Evolutionary conservation across 2,113 vertebrate species (phyloP), one percentile per base, ranked within the genome.

Genomic region (Garra rufa): DNA sequence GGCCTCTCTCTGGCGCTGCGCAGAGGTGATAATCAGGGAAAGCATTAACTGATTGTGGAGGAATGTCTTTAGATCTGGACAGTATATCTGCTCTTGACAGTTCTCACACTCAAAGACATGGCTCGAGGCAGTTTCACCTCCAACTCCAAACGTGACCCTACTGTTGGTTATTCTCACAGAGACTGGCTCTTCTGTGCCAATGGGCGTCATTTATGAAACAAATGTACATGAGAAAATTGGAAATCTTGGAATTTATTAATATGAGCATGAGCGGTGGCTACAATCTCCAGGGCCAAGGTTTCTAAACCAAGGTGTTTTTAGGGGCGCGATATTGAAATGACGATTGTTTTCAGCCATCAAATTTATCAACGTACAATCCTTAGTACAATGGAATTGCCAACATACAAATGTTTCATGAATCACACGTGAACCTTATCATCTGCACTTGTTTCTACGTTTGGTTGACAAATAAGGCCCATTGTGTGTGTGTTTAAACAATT

Each of bases 51-150:
- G 63, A 74, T 76, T 82, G 48, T 38, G 50, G 41, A 83, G 67
- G 84, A 81, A 85, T 74, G 55, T 83, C 67, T 82, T 55, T 19
- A 77, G 41, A 76, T 83, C 59, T 76, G 41, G 43, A 76, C 46
- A 52, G 26, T 70, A 70, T 70, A 48, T 57, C 52, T 76, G 73
- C 10, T 76, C 73, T 38, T 43, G 74, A 76, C 43, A 59, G 69
- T 30, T 74, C 38, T 61, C 19, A 63, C 28, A 65, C 55, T 82
- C 46, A 1, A 69, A 52, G 82, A 83, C 43, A 24, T 73, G 28
- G 21, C 70, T 34, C 17, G 24, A 30, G 38, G 44, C 11, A 21
- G 50, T 48, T 59, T 75, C 52, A 73, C 43, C n/a, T 11, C 44
- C 34, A 57, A 48, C 52, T 28, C 44, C 34, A 38, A 69, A 8